Evolutionary conservation across 2,797 vertebrate species (phyloP).

Genomic region (Pseudochaenichthys georgianus): DNA sequence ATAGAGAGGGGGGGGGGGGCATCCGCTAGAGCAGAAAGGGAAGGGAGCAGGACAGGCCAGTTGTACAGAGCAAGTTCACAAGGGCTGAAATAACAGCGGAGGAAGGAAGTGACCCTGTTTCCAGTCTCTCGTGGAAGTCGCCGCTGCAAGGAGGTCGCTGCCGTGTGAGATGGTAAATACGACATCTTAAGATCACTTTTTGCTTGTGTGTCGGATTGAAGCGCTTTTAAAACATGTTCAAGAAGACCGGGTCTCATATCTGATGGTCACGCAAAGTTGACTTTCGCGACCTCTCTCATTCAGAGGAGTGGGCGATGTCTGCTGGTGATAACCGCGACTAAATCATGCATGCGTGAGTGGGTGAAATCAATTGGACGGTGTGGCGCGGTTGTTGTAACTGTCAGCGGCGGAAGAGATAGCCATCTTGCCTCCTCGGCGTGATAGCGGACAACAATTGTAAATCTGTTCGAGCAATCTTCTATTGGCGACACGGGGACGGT

Average conservation of each 20-base stretch:
- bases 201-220: too few relatives aligned
- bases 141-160: conserved; percentile 40
- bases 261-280: conserved; percentile 46
- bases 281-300: conserved; percentile 44
- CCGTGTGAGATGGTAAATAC: conserved; percentile 69
- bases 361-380: conserved; percentile 56
- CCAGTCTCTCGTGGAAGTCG: conserved; percentile 59
- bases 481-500: conserved; percentile 24
- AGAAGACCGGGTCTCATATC: conserved; percentile 16
- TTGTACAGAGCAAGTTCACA: conserved; percentile 53
- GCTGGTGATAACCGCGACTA: conserved; percentile 57
- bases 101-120: conserved; percentile 68
- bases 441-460: conserved; percentile 30
- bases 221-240: too few relatives aligned
- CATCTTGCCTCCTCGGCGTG: conserved; percentile 31
- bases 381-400: conserved; percentile 61
- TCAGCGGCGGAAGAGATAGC: conserved; percentile 57
- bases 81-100: conserved; percentile 70
- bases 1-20: conserved; percentile 30
- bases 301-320: conserved; percentile 53
- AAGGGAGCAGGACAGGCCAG: conserved; percentile 57
- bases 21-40: conserved; percentile 67
- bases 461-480: conserved; percentile 30
- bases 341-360: conserved; percentile 50
- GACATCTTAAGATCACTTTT: too few relatives aligned